Evolutionary conservation across 1,140 invertebrate genomes (phyloP), one percentile per base, ranked within the genome.

Genomic region (Mylabris phalerata): DNA sequence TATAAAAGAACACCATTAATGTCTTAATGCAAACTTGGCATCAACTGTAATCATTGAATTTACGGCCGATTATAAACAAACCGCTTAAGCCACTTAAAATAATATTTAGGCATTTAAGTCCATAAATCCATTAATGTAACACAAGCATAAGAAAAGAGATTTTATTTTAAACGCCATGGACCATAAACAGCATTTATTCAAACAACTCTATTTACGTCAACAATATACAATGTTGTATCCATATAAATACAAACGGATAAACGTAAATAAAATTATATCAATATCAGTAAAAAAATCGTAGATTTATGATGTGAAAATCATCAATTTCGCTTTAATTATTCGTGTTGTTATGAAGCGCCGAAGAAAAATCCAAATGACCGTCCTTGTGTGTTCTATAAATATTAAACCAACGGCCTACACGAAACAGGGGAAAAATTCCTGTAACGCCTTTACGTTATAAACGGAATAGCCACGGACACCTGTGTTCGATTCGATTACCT

Each of bases 401-500:
- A 5, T 5, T 5, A 32, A 32, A 32, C 32, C 32, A 32, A 32
- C 63, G 42, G 9, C 63, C 63, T 59, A 65, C 63, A 58, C 63
- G 50, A 44, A 32, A 3, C 7, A 3, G 4, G 7, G 32, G 32
- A 58, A 63, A 65, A 61, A 56, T 60, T 25, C 32, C 32, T 32
- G 32, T 7, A 32, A 62, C 63, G 58, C 63, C 63, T 60, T 57
- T 50, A 58, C 50, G 46, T 42, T 52, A 50, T 45, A 46, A 59
- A 57, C 38, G 55, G 63, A 63, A 65, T 65, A 65, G 62, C 63
- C 61, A 60, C 59, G 63, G 63, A 65, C 63, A 65, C 63, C 63
- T 65, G 63, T 65, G 55, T 61, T 54, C 63, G 63, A 65, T 65
- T 65, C 63, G 61, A 65, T 65, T 65, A 65, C 61, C 51, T 40